Evolutionary conservation across 1,140 invertebrate species (phyloP), one percentile per base, ranked within the genome.

Genomic region (Probaryconus sp.): DNA sequence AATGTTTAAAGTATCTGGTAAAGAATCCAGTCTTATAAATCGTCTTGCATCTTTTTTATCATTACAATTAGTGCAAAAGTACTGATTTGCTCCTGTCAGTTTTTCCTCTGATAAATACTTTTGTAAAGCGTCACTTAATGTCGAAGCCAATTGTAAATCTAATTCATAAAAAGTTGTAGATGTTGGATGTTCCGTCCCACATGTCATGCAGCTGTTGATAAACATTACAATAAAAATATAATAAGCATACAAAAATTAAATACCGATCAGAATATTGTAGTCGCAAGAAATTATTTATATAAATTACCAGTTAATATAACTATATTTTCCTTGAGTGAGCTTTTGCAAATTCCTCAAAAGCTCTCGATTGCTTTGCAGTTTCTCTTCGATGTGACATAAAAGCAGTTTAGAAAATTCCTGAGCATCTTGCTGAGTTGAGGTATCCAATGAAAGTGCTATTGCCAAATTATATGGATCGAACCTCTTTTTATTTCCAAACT

Each of bases 401-500:
- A 93, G 90, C 16, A 94, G 82, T 79, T 93, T 93, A 6, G 90
- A 91, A 85, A 93, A 93, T 83, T 94, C 93, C 83, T 93, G 91
- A n/a, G 92, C 92, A 88, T 94, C 93, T 87, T 93, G 90, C 42
- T 90, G 92, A 20, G 89, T 89, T 26, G 87, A 88, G 38, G 91
- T 90, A 81, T 93, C 91, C 21, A 94, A 80, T 5, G 91, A 90
- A n/a, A 94, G 83, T 35, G 89, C 88, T 13, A 89, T 85, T 3
- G 93, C 90, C 73, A 93, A 89, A 61, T 88, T 89, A 14, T 88
- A 89, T 4, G 92, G 92, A 85, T 93, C 92, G 18, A 93, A 86
- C 35, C 88, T 89, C 76, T 87, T 85, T 75, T 87, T 84, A 68
- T 89, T 89, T 65, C 89, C 91, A 67, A 89, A 90, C 79, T 92